These are phyloP conservation scores for Siphamia tubifer DNA, from an alignment of 2,113 vertebrate species.

Conservation along the genomic window DNA sequence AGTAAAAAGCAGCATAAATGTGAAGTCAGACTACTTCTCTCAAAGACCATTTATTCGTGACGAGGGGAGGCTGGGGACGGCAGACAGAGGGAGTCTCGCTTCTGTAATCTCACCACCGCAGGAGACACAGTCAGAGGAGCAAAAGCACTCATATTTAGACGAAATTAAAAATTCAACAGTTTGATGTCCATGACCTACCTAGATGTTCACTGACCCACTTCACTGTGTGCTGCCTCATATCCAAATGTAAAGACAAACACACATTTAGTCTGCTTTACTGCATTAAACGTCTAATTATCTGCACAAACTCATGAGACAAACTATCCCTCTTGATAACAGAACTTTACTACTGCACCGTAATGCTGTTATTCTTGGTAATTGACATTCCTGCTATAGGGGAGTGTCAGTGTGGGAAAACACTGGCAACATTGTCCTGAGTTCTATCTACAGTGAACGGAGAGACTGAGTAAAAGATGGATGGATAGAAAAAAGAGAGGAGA, in stretches of 20 bases:
- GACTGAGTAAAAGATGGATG: not conserved
- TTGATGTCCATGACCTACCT: conserved; percentile 25
- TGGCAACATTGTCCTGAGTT: conserved; percentile 51
- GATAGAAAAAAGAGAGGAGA: not conserved
- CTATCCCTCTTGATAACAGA: not conserved
- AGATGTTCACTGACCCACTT: conserved; percentile 65
- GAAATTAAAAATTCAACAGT: conserved; percentile 65
- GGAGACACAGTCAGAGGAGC: conserved; percentile 1
- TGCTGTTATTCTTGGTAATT: conserved; percentile 20
- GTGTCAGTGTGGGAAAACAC: conserved; percentile 45
- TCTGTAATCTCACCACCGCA: conserved; percentile 22
- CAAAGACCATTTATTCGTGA: conserved; percentile 23
- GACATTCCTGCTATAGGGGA: conserved; percentile 28
- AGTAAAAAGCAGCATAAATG: not conserved
- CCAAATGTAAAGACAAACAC: not conserved
- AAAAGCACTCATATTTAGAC: conserved; percentile 35
- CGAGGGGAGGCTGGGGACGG: not conserved
- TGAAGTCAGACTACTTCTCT: not conserved
- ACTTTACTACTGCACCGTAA: conserved; percentile 11
- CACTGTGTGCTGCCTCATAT: conserved; percentile 23
- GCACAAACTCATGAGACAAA: conserved; percentile 9
- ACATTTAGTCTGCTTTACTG: not conserved
- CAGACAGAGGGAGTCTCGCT: conserved; percentile 32
- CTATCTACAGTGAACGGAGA: conserved; percentile 28
- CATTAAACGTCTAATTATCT: not conserved